Evolutionary conservation across 2,113 vertebrate genomes (phyloP).

Genomic region (Prionailurus bengalensis): DNA sequence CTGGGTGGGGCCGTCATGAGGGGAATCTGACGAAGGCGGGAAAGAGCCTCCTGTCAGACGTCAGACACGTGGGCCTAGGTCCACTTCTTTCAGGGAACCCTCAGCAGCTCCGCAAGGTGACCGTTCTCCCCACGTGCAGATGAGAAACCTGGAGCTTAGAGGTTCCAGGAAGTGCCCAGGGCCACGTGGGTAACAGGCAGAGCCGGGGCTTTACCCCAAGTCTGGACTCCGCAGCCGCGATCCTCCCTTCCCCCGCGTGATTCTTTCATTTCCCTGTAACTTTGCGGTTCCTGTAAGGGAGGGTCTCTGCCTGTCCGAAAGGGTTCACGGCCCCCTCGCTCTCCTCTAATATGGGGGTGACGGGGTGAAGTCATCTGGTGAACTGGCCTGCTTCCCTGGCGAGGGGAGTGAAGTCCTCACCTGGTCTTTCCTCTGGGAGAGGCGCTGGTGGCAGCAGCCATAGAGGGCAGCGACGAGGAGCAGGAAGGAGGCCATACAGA

Average conservation of each 20-base stretch:
- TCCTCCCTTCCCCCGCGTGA: fast-evolving
- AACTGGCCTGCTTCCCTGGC: neutral
- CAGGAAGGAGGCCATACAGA: constrained; percentile 88
- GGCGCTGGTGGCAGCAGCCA: constrained; percentile 90
- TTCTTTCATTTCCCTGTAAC: neutral
- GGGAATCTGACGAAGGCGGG: neutral
- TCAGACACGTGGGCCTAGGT: neutral
- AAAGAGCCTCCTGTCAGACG: no score
- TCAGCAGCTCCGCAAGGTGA: neutral
- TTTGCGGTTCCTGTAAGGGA: neutral
- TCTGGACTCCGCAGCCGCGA: neutral
- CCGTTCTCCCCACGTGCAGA: neutral
- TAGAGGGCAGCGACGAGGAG: constrained; percentile 87
- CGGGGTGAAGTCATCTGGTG: neutral
- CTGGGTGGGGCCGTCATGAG: neutral
- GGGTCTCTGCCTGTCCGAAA: neutral
- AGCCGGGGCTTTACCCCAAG: neutral
- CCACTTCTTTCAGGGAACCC: neutral
- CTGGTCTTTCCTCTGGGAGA: constrained; percentile 90
- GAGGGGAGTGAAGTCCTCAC: constrained; percentile 64
- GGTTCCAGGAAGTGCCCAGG: neutral
- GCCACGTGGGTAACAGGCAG: neutral
- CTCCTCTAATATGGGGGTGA: neutral
- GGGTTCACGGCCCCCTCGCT: neutral
- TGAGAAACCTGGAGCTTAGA: neutral